These are phyloP conservation scores for Drosophila ironensis DNA, from an alignment of 1,140 invertebrate species.

Conservation along the genomic window DNA sequence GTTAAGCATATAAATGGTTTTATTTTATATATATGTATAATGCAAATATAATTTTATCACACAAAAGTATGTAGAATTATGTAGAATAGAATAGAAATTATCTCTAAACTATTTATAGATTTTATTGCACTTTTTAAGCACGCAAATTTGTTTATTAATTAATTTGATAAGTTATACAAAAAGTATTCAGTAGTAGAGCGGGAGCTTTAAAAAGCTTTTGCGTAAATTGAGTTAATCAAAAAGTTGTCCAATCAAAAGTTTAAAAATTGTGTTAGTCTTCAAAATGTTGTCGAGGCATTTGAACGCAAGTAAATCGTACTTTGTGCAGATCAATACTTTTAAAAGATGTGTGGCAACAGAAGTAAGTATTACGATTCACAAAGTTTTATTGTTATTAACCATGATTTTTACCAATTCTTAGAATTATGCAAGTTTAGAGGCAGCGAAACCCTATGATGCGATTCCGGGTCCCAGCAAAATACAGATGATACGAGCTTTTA, in stretches of 20 bases:
- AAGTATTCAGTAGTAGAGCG: slow-evolving; percentile 20
- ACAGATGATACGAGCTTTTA: slow-evolving; percentile 49
- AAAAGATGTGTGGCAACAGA: slow-evolving; percentile 25
- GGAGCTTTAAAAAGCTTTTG: slow-evolving; percentile 56
- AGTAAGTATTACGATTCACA: background rate
- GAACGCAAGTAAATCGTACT: slow-evolving; percentile 1
- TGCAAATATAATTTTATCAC: no score
- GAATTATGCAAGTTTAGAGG: slow-evolving; percentile 9
- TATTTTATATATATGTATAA: no score
- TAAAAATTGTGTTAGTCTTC: slow-evolving; percentile 30
- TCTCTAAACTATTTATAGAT: no score
- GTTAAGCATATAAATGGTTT: no score
- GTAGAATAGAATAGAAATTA: no score
- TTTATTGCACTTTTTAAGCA: background rate
- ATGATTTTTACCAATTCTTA: background rate
- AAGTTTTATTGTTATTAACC: background rate
- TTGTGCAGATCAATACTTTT: slow-evolving; percentile 28
- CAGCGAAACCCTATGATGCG: slow-evolving; percentile 58
- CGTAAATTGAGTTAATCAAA: slow-evolving; percentile 19
- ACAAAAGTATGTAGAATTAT: no score
- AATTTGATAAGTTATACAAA: no score
- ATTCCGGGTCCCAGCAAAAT: slow-evolving; percentile 62
- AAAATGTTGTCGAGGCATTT: slow-evolving; percentile 58
- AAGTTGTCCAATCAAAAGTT: slow-evolving; percentile 18
- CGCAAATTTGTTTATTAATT: no score